A percentile compares a stretch with the other conserved stretches of the same genome.
Conservation (phyloP, 1,140 invertebrate genomes). For the Paralvinella palmiformis region DNA sequence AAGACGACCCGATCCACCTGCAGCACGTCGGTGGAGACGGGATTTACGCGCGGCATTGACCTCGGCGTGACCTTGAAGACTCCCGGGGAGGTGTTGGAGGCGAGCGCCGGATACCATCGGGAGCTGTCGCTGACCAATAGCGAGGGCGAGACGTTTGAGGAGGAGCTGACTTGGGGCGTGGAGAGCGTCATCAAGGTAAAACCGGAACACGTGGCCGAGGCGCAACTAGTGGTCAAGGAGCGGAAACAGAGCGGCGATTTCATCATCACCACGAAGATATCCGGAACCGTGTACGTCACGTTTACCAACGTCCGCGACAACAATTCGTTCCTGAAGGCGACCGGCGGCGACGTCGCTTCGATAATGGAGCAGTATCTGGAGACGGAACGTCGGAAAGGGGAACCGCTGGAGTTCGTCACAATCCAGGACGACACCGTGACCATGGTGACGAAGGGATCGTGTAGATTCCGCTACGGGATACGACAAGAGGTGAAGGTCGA, state of each 20-base stretch:
- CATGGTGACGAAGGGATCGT: constrained; percentile 4
- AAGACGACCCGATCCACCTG: constrained; percentile 47
- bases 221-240: constrained; percentile 51
- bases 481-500: constrained; percentile 14
- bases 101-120: constrained; percentile 53
- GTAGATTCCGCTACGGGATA: constrained; percentile 16
- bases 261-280: constrained; percentile 41
- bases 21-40: constrained; percentile 44
- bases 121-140: constrained; percentile 50
- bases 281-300: constrained; percentile 45
- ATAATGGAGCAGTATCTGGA: constrained; percentile 12
- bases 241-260: constrained; percentile 35
- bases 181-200: constrained; percentile 51
- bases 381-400: neutral
- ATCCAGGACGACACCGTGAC: neutral
- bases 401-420: neutral
- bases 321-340: constrained; percentile 40
- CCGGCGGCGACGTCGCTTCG: constrained; percentile 3
- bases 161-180: constrained; percentile 52
- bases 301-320: constrained; percentile 47
- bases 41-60: constrained; percentile 51
- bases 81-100: constrained; percentile 49
- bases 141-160: constrained; percentile 48
- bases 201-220: constrained; percentile 44
- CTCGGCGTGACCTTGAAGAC: constrained; percentile 51